Conservation (phyloP, 2,113 vertebrate genomes). For the Apodemus sylvaticus region DNA sequence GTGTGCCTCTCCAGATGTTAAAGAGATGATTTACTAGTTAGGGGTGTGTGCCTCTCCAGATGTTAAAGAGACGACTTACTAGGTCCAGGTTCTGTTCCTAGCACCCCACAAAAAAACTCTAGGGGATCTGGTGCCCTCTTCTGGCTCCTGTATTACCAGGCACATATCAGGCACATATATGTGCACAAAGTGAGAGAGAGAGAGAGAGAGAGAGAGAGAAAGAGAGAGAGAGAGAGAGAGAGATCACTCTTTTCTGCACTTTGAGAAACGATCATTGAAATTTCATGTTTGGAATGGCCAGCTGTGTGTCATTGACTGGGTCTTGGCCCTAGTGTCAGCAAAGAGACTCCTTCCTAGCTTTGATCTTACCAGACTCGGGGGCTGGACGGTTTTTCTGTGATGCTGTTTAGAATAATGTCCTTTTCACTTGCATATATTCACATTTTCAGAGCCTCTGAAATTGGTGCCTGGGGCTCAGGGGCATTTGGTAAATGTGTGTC, state of each 20-base stretch:
- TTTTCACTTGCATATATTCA: background rate
- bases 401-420: background rate
- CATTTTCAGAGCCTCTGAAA: background rate
- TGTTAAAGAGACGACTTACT: no score
- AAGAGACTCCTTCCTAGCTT: background rate
- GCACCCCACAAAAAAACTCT: background rate
- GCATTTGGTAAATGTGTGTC: slow-evolving; percentile 57
- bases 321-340: background rate
- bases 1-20: no score
- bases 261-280: background rate
- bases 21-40: no score
- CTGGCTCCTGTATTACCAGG: background rate
- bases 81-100: no score
- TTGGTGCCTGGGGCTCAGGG: background rate
- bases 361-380: background rate
- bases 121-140: background rate
- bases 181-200: background rate
- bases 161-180: background rate
- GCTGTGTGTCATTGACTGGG: background rate
- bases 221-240: background rate
- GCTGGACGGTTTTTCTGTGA: background rate
- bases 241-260: background rate
- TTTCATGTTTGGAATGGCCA: background rate
- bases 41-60: no score
- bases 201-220: no score